phyloP scores from a whole-genome alignment of 1,140 invertebrate genomes.

The Augochlora pura region DNA sequence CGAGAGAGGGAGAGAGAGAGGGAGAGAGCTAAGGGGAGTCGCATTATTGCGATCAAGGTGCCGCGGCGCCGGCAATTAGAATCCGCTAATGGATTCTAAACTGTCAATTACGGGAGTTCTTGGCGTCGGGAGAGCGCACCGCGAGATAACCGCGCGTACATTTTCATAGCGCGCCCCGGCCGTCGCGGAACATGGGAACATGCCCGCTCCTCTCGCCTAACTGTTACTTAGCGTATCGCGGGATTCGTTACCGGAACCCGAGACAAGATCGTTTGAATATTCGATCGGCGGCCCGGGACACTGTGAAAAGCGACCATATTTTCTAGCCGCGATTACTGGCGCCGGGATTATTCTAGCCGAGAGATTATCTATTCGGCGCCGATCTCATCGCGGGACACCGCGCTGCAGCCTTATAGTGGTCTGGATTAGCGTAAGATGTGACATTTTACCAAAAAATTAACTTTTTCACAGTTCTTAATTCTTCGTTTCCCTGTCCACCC shows the following conservation, averaged over 20 bases:
- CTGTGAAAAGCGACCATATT: background rate
- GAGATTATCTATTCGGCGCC: no score
- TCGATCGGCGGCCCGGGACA: background rate
- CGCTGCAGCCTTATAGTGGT: no score
- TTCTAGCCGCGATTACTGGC: background rate
- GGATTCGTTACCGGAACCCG: slow-evolving; percentile 26
- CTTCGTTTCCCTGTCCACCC: no score
- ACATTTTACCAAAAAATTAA: no score
- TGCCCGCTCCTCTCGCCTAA: slow-evolving; percentile 44
- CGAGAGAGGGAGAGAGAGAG: no score
- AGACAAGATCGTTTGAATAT: background rate
- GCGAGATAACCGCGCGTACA: slow-evolving; percentile 13
- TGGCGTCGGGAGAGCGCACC: slow-evolving; percentile 16
- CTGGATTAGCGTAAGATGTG: no score
- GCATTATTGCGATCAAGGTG: background rate
- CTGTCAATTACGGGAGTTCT: slow-evolving; percentile 53
- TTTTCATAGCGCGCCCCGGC: slow-evolving; percentile 42
- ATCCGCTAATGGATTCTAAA: slow-evolving; percentile 54
- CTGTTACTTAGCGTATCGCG: slow-evolving; percentile 37
- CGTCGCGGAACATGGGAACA: slow-evolving; percentile 35
- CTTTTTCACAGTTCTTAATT: no score
- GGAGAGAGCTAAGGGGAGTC: background rate
- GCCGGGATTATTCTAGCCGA: no score
- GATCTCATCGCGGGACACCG: no score
- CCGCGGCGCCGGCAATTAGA: slow-evolving; percentile 43